Evolutionary conservation across 1,140 invertebrate species (phyloP).

Genomic region (Panulirus ornatus): DNA sequence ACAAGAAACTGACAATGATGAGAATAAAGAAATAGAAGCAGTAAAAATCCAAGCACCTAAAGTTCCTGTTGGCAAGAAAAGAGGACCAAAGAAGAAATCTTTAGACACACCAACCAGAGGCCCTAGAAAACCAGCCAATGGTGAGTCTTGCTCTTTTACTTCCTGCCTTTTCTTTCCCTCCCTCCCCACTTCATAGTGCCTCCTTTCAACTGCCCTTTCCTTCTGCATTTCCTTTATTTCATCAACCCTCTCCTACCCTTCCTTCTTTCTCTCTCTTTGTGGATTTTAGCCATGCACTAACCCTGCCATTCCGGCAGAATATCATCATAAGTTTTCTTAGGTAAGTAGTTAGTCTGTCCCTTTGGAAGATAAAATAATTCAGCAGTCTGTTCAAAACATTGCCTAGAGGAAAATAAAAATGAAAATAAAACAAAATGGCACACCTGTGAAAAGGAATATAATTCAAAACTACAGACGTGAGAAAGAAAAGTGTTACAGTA

Average conservation of each 20-base stretch:
- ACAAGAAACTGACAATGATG: not conserved
- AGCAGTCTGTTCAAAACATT: no score
- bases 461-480: no score
- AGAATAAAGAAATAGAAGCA: not conserved
- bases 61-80: not conserved
- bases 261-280: not conserved
- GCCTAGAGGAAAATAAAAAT: no score
- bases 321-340: not conserved
- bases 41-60: not conserved
- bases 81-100: slow-evolving; percentile 18
- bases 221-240: not conserved
- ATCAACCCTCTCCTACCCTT: not conserved
- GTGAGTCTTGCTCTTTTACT: not conserved
- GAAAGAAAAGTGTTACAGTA: no score
- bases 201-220: not conserved
- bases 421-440: no score
- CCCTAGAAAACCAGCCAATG: not conserved
- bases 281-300: not conserved
- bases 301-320: not conserved
- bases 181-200: not conserved
- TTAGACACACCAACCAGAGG: not conserved
- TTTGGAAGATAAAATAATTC: no score
- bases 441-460: no score
- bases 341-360: no score
- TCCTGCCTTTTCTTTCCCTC: not conserved